Base-by-base conservation (phyloP, 2,113 vertebrate species). In the Oreochromis aureus region DNA sequence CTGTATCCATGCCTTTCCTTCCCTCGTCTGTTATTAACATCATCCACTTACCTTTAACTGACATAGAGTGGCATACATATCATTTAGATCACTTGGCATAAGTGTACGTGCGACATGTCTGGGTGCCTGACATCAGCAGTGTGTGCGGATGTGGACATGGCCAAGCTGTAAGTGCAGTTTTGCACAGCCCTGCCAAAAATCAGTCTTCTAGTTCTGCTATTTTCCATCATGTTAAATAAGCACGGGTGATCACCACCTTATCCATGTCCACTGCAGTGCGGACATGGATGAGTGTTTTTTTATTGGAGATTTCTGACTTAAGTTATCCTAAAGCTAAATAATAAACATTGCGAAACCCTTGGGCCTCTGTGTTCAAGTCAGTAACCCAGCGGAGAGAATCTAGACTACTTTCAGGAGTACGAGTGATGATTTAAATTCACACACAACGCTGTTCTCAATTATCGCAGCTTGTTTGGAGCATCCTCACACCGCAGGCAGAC, bases 11-110 rank as follows among this genome's bases (percentile, higher is more conserved):
- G 41, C 41, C 54, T 66, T 51, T 34, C 78, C 85, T 93, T 73
- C 66, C 80, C 36, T 85, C 30, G 53, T 90, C 93, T 94, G 89
- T 88, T 92, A 95, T 86, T 92, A 88, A 83, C 86, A 94, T 94
- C 91, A 93, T 22, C 82, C 63, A 58, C 82, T 81, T 88, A 87
- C 66, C 44, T 79, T 69, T 93, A 80, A 87, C 79, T 89, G 83
- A 85, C 81, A 83, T 44, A 22, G 18, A 66, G 48, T 10, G 61
- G 66, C 86, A 55, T 53, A 63, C 32, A 22, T 91, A 85, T 89
- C 83, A 79, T 82, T 34, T 78, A 18, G 13, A 76, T 51, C 79
- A 16, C 82, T 41, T 85, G 54, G 55, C 69, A 84, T 41, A 3
- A 19, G 80, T 10, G 19, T 32, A 24, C 5, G 12, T 82, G 58